A percentile compares a stretch with the other conserved stretches of the same genome.
Evolutionary conservation across 2,797 vertebrate genomes (phyloP).

Genomic region (Sphenodon punctatus): DNA sequence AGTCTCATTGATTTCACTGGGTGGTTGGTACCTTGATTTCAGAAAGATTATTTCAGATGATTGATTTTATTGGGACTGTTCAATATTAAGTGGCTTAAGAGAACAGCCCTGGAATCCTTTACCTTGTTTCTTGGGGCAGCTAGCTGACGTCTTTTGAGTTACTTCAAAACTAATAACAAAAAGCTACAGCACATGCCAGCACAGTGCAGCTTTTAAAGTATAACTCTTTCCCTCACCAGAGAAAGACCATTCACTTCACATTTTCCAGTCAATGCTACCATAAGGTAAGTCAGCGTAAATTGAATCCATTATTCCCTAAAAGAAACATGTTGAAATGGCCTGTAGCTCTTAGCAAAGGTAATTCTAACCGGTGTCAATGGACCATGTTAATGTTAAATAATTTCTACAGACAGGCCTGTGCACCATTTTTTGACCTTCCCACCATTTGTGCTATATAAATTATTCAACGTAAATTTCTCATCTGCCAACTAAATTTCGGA

Average conservation of each 20-base stretch:
- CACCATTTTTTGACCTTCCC: constrained; percentile 7
- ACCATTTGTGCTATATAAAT: constrained; percentile 52
- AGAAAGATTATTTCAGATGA: too few relatives aligned
- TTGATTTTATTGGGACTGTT: too few relatives aligned
- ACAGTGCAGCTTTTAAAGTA: background rate
- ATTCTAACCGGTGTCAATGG: constrained; percentile 20
- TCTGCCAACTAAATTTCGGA: constrained; percentile 41
- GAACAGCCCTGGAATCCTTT: too few relatives aligned
- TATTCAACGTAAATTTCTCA: constrained; percentile 58
- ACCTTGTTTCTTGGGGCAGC: too few relatives aligned
- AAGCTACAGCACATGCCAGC: too few relatives aligned
- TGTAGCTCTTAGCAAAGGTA: background rate
- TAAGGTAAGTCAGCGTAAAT: background rate
- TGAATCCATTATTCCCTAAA: background rate
- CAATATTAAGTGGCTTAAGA: too few relatives aligned
- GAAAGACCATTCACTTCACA: fast-evolving
- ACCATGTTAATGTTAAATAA: constrained; percentile 10
- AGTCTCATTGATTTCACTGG: too few relatives aligned
- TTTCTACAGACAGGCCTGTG: constrained; percentile 9
- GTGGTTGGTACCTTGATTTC: too few relatives aligned
- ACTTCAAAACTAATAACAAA: too few relatives aligned
- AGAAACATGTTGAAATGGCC: background rate
- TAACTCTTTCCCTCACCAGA: fast-evolving
- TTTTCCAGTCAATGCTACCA: background rate
- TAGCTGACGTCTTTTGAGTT: too few relatives aligned